Evolutionary conservation across 2,797 vertebrate species (phyloP).

Genomic region (Peromyscus eremicus): DNA sequence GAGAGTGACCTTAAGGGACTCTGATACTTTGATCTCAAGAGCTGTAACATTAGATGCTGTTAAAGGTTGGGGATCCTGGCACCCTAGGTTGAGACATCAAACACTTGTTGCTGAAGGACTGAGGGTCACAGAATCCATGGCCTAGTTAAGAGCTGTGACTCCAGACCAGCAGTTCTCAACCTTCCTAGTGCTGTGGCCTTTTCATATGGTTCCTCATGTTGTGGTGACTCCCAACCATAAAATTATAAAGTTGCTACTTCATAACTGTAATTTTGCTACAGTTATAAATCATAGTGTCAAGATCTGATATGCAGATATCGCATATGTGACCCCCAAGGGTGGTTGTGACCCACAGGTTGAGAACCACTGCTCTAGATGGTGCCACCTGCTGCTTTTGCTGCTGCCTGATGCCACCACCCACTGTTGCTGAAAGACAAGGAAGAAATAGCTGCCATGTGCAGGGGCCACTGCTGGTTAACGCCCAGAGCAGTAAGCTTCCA

Average conservation of each 20-base stretch:
- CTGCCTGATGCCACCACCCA: background rate
- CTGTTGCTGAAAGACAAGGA: background rate
- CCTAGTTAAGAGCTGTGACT: background rate
- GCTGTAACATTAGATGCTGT: background rate
- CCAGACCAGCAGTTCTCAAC: background rate
- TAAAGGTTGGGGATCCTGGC: background rate
- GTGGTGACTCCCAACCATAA: background rate
- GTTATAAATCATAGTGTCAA: background rate
- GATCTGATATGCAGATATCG: background rate
- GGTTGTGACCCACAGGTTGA: background rate
- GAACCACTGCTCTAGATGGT: background rate
- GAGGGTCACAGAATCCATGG: background rate
- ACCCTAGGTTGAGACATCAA: background rate
- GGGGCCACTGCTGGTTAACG: background rate
- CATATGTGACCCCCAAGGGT: background rate
- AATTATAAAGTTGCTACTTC: background rate
- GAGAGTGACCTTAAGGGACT: background rate
- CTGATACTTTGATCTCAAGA: background rate
- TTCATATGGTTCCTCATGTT: background rate
- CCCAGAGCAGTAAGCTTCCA: background rate
- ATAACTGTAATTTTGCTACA: background rate
- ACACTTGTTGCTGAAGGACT: background rate
- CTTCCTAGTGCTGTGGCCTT: background rate
- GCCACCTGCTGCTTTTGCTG: background rate
- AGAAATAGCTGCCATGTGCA: background rate